phyloP scores from a whole-genome alignment of 2,797 vertebrate species.

The Mus spretus region DNA sequence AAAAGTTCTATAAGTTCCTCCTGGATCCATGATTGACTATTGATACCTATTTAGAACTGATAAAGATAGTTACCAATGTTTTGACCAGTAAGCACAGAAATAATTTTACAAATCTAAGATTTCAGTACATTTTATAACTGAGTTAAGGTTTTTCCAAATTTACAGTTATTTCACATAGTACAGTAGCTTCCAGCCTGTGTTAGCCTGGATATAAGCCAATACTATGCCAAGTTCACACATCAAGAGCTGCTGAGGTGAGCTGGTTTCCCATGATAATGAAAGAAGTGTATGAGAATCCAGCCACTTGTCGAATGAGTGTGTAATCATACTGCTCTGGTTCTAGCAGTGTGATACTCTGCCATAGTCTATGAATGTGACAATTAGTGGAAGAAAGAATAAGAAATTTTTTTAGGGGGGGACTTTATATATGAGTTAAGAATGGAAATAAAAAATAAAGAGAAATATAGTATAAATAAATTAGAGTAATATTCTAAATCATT shows the following conservation, averaged over 20 bases:
- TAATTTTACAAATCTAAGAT: slow-evolving; percentile 37
- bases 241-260: not conserved
- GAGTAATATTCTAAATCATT: not conserved
- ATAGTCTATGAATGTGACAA: not conserved
- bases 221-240: not conserved
- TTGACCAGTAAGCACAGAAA: slow-evolving; percentile 28
- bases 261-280: not conserved
- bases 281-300: not conserved
- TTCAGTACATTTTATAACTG: not conserved
- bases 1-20: not conserved
- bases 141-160: not conserved
- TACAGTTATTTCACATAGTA: not conserved
- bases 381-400: slow-evolving; percentile 32
- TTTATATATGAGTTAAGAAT: not conserved
- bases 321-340: not conserved
- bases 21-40: not conserved
- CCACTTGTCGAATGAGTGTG: not conserved
- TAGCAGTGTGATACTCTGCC: not conserved
- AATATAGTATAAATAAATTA: not conserved
- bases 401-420: not conserved
- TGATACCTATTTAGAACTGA: not conserved
- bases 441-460: not conserved
- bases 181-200: not conserved
- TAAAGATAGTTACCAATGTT: not conserved
- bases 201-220: not conserved